Evolutionary conservation across 1,140 invertebrate genomes (phyloP), one percentile per base, ranked within the genome.

Genomic region (Trichonephila clavipes): DNA sequence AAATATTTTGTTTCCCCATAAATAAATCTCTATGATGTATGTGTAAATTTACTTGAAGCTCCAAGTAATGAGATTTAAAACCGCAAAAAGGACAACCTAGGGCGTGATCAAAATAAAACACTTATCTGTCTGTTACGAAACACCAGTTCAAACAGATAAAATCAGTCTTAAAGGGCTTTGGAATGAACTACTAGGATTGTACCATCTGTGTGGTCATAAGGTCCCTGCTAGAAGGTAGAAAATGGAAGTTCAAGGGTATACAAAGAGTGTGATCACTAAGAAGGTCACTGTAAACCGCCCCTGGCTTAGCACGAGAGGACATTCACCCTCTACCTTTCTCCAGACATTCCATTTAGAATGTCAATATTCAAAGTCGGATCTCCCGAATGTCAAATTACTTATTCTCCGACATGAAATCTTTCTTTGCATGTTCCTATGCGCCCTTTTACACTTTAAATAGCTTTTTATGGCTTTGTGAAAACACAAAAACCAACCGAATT

Each of bases 241-340:
- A 83, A n/a, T 3, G n/a, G 82, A 59, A 83, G 82, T 40, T 83
- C 82, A 83, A 83, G 82, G 82, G 82, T 58, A 24, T 59, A 83
- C 82, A 51, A 51, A 83, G 82, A 83, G 24, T 40, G 24, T 58
- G 82, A 44, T 83, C 82, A 58, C 19, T 59, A 83, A 59, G 82
- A 59, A 83, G 82, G 82, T 83, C 82, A 58, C 19, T 59, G 82
- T 24, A n/a, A 59, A 83, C 82, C 44, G 69, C 82, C 19, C n/a
- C 51, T 51, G 82, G 82, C 82, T 83, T 59, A 14, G 5, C 82
- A n/a, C 21, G 82, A 83, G 51, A 83, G 82, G 82, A 51, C 82
- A 59, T 83, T 83, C 82, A 28, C 69, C 28, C 28, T 34, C 24
- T 18, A 34, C 69, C 28, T 77, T 77, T 77, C 28, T 77, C 69